A percentile compares a stretch with the other conserved stretches of the same genome.
Conservation (phyloP, 2,113 vertebrate species). For the Rhadina sibilatrix region DNA sequence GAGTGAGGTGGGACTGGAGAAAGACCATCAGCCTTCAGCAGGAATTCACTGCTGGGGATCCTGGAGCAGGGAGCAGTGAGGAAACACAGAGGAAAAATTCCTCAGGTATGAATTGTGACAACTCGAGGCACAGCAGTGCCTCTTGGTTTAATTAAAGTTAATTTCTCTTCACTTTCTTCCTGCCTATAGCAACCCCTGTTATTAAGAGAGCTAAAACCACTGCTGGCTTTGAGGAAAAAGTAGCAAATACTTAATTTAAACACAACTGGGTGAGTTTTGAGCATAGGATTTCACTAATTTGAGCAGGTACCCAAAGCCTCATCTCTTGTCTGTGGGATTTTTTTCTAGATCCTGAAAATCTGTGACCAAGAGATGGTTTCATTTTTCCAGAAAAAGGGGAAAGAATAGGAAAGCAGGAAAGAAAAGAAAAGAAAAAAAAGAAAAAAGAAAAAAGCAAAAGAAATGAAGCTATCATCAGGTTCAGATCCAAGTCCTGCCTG, state of each 20-base stretch:
- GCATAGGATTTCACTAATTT: not conserved
- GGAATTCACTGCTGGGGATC: not conserved
- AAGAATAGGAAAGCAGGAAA: not conserved
- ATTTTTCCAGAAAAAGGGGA: not conserved
- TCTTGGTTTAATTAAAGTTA: not conserved
- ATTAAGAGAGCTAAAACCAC: accelerated
- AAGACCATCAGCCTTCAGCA: not conserved
- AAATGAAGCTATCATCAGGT: not conserved
- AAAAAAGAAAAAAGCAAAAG: not conserved
- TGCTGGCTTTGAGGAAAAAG: not conserved
- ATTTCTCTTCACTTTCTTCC: not conserved
- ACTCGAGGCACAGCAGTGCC: not conserved
- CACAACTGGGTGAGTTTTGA: not conserved
- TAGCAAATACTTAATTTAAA: not conserved
- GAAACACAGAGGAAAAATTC: not conserved
- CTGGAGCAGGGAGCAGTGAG: not conserved
- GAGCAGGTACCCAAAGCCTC: not conserved
- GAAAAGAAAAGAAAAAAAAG: no score
- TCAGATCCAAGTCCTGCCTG: not conserved
- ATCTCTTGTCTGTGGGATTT: not conserved
- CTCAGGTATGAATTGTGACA: accelerated
- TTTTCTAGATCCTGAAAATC: not conserved
- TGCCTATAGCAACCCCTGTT: not conserved
- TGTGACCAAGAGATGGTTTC: not conserved
- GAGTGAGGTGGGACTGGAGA: conserved; percentile 13